These are phyloP conservation scores for Gymnogyps californianus DNA, from an alignment of 2,113 vertebrate genomes.

Conservation along the genomic window DNA sequence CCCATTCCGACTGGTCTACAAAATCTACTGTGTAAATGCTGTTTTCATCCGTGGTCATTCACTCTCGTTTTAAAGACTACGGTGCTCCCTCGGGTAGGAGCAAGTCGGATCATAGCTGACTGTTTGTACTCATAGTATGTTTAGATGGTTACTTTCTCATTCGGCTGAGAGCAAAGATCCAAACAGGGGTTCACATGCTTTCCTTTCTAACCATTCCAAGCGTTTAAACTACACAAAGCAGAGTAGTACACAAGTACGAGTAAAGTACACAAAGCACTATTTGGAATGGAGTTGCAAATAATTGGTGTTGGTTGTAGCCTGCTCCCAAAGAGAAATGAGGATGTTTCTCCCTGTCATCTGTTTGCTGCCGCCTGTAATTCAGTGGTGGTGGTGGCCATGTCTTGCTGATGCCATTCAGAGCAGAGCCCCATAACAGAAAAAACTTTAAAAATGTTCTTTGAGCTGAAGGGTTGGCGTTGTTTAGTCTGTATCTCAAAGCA, in stretches of 20 bases:
- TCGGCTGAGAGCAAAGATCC: neutral
- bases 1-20: neutral
- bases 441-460: neutral
- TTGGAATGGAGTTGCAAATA: neutral
- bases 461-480: neutral
- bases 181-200: neutral
- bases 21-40: neutral
- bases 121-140: neutral
- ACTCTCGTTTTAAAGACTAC: neutral
- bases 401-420: neutral
- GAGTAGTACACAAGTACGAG: too few relatives aligned
- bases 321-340: neutral
- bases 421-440: neutral
- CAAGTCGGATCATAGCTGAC: fast-evolving
- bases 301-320: neutral
- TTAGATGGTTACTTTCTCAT: neutral
- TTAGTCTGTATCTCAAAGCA: neutral
- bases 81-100: neutral
- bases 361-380: neutral
- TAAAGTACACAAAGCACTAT: too few relatives aligned
- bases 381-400: neutral
- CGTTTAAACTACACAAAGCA: neutral
- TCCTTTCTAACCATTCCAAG: neutral
- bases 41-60: neutral
- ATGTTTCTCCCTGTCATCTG: neutral